Base-by-base conservation (phyloP, 1,140 invertebrate genomes). In the Drosophila kepulauana region DNA sequence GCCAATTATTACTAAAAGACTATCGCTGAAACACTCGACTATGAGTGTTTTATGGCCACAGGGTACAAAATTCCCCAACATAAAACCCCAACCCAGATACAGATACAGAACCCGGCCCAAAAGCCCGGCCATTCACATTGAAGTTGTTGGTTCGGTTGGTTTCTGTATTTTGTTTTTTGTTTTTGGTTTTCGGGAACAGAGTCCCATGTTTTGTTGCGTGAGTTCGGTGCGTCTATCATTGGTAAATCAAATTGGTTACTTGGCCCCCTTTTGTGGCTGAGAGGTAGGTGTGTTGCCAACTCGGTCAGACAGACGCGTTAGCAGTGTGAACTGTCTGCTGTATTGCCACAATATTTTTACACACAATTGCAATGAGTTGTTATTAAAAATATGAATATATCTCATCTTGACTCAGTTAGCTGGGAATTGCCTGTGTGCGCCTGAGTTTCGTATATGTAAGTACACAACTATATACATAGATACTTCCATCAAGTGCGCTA, bases 191-290 rank as follows among this genome's bases (percentile, higher is more conserved):
- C 20, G 45, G 65, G 54, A 30, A 30, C 45, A 16, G 54, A 15
- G 54, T 41, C 15, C 33, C 33, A n/a, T 38, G 41, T 59, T 8
- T 25, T 62, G 63, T 85, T 85, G 81, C 81, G 81, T 84, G 81
- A 49, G 68, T 48, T 80, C 20, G 56, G 81, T 84, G 81, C 81
- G 81, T 84, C 81, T 85, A 85, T 85, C 81, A 84, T 41, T 66
- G 57, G 73, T 46, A 69, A 82, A 84, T 85, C 81, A 85, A 85
- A 80, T 82, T 80, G 75, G 73, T 56, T 46, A 68, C 71, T 75
- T 65, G 46, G 65, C 52, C 52, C 46, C 41, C 43, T 65, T 71
- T 66, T n/a, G 20, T 38, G 7, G 8, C 35, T 49, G 16, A 43
- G 49, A 48, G 56, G 38, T 51, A 74, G 52, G 41, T 74, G 63